phyloP scores from a whole-genome alignment of 2,797 vertebrate species.

The Prionace glauca region DNA sequence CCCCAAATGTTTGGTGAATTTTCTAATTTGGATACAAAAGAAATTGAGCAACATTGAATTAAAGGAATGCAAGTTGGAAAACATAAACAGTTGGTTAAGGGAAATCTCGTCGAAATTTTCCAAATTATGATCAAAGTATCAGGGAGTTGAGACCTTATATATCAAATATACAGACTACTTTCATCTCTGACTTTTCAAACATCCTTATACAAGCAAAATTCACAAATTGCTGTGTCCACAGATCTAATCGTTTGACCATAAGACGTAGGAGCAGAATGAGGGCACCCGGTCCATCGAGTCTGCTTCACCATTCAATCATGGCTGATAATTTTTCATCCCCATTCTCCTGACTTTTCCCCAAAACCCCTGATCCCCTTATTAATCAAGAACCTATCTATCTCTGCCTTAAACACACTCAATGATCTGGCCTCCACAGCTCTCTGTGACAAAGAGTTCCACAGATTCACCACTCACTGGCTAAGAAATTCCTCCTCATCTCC shows the following conservation, averaged over 20 bases:
- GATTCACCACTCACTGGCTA: no score
- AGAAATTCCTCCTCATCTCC: no score
- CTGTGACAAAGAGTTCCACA: no score
- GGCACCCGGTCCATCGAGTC: no score
- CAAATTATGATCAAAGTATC: neutral
- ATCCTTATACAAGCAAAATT: neutral
- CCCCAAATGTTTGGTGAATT: neutral
- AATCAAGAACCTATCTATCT: no score
- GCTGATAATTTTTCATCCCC: no score
- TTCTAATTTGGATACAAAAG: neutral
- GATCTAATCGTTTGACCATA: neutral
- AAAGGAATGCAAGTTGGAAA: neutral
- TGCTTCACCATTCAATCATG: no score
- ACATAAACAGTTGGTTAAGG: neutral
- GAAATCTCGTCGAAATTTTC: neutral
- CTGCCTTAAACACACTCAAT: no score
- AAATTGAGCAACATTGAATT: neutral
- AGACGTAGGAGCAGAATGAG: no score
- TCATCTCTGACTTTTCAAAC: neutral
- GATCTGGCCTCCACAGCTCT: no score
- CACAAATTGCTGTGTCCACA: neutral
- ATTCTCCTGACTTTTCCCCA: no score
- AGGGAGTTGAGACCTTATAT: neutral
- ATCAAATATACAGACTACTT: neutral
- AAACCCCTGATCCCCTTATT: no score